Evolutionary conservation across 2,888 invertebrate genomes (phyloP).

Genomic region (Rhingia rostrata): DNA sequence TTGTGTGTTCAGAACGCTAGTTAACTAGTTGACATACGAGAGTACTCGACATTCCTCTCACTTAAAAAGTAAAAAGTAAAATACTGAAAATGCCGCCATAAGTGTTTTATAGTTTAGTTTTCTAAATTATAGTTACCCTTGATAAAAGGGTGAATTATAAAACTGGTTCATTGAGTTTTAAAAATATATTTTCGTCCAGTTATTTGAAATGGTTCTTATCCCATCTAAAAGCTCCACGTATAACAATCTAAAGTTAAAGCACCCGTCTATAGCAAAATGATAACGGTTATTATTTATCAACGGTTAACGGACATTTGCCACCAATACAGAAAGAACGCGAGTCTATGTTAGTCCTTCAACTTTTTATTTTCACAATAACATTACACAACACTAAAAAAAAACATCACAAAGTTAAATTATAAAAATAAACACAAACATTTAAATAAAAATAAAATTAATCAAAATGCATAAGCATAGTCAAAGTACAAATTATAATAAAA

Average conservation of each 20-base stretch:
- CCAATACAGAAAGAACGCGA: too few relatives aligned
- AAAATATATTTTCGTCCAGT: constrained; percentile 1
- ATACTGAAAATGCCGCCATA: too few relatives aligned
- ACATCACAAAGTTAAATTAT: constrained; percentile 1
- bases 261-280: not conserved
- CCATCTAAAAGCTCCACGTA: not conserved
- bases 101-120: too few relatives aligned
- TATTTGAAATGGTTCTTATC: not conserved
- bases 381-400: constrained; percentile 3
- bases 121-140: too few relatives aligned
- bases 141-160: too few relatives aligned
- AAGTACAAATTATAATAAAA: constrained; percentile 80
- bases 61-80: too few relatives aligned
- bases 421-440: constrained; percentile 7
- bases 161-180: too few relatives aligned
- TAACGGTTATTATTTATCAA: not conserved
- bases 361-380: too few relatives aligned
- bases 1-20: too few relatives aligned
- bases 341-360: too few relatives aligned
- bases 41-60: too few relatives aligned
- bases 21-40: too few relatives aligned
- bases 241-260: constrained; percentile 7
- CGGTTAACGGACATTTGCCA: not conserved
- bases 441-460: constrained; percentile 7
- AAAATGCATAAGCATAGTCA: constrained; percentile 77